Percentiles rank a stretch among this genome's conserved stretches.
Conservation (phyloP, 1,140 invertebrate genomes). For the Drosophila tani region DNA sequence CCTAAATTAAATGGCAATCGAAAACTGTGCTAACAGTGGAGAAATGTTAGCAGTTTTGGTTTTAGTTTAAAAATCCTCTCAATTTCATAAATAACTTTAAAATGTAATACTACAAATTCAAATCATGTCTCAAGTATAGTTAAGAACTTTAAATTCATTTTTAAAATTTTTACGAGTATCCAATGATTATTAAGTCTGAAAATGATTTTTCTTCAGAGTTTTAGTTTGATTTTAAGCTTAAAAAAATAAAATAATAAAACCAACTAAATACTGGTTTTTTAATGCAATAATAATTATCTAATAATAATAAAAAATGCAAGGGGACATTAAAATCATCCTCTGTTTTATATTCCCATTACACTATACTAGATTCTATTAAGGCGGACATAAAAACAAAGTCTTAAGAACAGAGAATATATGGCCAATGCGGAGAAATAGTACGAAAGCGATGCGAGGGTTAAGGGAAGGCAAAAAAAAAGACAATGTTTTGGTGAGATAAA, state of each 20-base stretch:
- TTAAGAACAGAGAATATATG: constrained; percentile 24
- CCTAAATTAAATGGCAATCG: constrained; percentile 5
- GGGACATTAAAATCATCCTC: too few species aligned
- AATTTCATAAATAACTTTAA: not conserved
- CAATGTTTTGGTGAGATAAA: too few species aligned
- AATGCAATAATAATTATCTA: too few species aligned
- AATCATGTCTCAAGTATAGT: not conserved
- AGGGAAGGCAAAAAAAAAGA: too few species aligned
- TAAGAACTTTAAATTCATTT: too few species aligned
- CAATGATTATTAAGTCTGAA: too few species aligned
- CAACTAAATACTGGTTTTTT: too few species aligned
- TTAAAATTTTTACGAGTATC: too few species aligned
- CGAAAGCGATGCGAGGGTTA: not conserved
- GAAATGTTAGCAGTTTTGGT: not conserved
- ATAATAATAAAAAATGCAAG: too few species aligned
- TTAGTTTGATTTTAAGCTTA: too few species aligned
- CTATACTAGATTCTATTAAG: not conserved
- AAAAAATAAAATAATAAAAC: too few species aligned
- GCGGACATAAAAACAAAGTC: constrained; percentile 13
- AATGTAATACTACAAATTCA: not conserved
- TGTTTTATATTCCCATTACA: not conserved
- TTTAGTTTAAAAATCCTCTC: not conserved
- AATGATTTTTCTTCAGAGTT: too few species aligned
- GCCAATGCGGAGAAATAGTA: not conserved
- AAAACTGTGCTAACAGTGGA: not conserved